These are phyloP conservation scores for Hydrozoanthus gracilis DNA, from an alignment of 92 coral and sea anemone species.

Conservation along the genomic window DNA sequence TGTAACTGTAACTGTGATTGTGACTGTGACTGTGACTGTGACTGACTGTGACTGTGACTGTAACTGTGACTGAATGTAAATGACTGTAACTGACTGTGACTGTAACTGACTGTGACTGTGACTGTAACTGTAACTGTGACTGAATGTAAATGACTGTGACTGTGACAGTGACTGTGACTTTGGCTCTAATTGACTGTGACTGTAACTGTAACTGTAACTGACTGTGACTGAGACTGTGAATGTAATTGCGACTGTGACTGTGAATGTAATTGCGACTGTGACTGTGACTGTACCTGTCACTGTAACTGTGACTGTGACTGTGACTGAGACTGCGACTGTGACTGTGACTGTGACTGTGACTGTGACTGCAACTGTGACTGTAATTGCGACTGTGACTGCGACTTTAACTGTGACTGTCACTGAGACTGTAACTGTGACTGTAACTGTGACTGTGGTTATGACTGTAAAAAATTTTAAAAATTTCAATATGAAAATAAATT, in stretches of 20 bases:
- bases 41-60: neutral
- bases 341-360: neutral
- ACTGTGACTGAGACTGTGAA: too few relatives aligned
- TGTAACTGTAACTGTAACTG: neutral
- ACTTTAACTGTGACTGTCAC: too few relatives aligned
- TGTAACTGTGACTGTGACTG: neutral
- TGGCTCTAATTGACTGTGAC: too few relatives aligned
- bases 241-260: too few relatives aligned
- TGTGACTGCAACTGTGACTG: too few relatives aligned
- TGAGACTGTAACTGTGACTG: too few relatives aligned
- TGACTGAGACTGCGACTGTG: neutral
- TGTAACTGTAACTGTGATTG: too few relatives aligned
- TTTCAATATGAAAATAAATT: neutral
- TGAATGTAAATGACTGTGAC: neutral
- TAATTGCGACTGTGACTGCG: too few relatives aligned
- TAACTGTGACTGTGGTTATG: too few relatives aligned
- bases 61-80: neutral
- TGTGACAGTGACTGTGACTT: neutral
- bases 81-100: neutral
- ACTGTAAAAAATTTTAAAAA: neutral
- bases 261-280: too few relatives aligned
- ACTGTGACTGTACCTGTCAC: neutral
- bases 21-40: too few relatives aligned
- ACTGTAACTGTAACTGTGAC: neutral
- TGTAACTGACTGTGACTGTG: neutral